Base-by-base conservation (phyloP, 64 coral and sea anemone species). In the Catalaphyllia jardinei region DNA sequence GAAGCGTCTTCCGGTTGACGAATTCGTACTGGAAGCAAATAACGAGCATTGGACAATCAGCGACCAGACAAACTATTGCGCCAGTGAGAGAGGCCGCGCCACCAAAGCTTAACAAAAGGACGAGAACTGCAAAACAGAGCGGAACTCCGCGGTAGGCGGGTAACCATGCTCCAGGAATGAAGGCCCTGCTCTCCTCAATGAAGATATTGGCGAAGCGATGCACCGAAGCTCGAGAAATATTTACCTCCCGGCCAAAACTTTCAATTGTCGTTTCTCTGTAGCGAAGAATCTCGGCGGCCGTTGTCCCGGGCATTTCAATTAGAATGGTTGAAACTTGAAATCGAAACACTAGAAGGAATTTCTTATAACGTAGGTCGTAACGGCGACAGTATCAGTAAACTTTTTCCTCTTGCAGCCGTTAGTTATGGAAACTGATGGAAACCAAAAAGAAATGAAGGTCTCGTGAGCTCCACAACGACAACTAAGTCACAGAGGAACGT, bases 121-220 rank as follows among this genome's bases (percentile, higher is more conserved):
- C 12, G 1, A 80, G 4, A 19, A 18, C 78, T 16, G 25, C 25
- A 3, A 80, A 80, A 57, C 78, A 82, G 33, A 82, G 59, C 20
- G 79, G 79, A 12, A 29, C 29, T 33, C 8, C 79, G 30, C 79
- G 29, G 19, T 82, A 82, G 2, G 24, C 16, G 1, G 55, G 79
- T 38, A 82, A 24, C 27, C 17, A 20, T 65, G 29, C 79, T 3
- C 18, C 15, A 22, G 79, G 79, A 62, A 63, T 33, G 79, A 82
- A 82, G 8, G 29, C 29, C 1, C 29, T 82, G 30, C 57, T 82
- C 22, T 82, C 79, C 14, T 82, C n/a, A 29, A 82, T 82, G 79
- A 82, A 82, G 59, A 82, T 82, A 29, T 82, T 82, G 30, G 79
- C 35, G 79, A 38, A 63, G 5, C 79, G 60, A 82, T 63, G 60